A percentile compares a stretch with the other conserved stretches of the same genome.
Evolutionary conservation across 2,888 invertebrate genomes (phyloP).

Genomic region (Eupithecia tripunctaria): DNA sequence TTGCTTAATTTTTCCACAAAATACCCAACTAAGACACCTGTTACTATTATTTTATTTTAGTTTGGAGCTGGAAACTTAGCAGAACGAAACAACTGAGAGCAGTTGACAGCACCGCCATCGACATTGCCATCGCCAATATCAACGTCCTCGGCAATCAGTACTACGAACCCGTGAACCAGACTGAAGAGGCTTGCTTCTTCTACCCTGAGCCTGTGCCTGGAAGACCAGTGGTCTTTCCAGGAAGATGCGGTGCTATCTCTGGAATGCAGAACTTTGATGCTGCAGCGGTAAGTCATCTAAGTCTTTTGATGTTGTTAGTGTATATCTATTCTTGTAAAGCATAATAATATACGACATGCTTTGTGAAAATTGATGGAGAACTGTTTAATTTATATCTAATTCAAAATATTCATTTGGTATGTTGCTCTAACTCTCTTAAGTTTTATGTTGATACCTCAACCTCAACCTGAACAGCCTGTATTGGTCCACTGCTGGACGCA

Average conservation of each 20-base stretch:
- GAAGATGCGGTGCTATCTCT: conserved; percentile 62
- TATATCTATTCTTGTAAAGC: neutral
- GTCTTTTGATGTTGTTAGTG: neutral
- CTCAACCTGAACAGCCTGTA: too few species aligned
- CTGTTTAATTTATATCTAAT: too few species aligned
- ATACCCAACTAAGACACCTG: neutral
- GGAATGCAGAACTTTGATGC: conserved; percentile 59
- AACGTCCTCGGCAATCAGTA: conserved; percentile 58
- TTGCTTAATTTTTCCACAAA: neutral
- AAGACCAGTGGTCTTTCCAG: conserved; percentile 58
- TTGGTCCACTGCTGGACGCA: too few species aligned
- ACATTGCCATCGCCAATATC: conserved; percentile 52
- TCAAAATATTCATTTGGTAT: too few species aligned
- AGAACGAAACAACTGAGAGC: conserved; percentile 53
- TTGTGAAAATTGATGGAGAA: neutral
- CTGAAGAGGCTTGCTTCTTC: conserved; percentile 63
- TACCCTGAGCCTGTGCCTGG: conserved; percentile 57
- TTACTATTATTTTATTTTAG: conserved; percentile 44
- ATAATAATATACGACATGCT: neutral
- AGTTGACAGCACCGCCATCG: conserved; percentile 50
- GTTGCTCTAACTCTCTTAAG: too few species aligned
- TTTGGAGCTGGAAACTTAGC: conserved; percentile 73
- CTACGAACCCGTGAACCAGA: conserved; percentile 58
- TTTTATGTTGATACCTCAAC: too few species aligned
- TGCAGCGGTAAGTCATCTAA: conserved; percentile 49